A percentile compares a stretch with the other conserved stretches of the same genome.
Evolutionary conservation across 2,888 invertebrate genomes (phyloP).

Genomic region (Shargacucullia verbasci): DNA sequence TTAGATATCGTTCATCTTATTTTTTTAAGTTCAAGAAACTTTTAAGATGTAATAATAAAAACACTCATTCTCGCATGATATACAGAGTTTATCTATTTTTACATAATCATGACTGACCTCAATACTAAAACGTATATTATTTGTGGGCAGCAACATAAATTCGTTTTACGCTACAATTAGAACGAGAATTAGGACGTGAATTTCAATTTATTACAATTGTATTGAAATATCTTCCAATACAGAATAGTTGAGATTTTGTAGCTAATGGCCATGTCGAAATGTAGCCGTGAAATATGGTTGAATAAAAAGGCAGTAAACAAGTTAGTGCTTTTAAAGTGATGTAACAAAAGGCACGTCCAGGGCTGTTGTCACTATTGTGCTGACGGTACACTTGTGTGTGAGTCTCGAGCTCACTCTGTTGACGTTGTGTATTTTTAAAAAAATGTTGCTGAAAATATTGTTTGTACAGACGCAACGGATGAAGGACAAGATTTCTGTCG

Average conservation of each 20-base stretch:
- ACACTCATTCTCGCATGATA: slow-evolving; percentile 30
- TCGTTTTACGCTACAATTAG: slow-evolving; percentile 52
- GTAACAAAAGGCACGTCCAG: slow-evolving; percentile 47
- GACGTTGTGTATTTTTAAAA: slow-evolving; percentile 25
- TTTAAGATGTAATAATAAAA: slow-evolving; percentile 27
- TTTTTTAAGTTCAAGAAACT: slow-evolving; percentile 24
- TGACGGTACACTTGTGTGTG: slow-evolving; percentile 24
- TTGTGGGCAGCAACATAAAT: slow-evolving; percentile 53
- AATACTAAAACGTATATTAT: slow-evolving; percentile 54
- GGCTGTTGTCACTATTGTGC: slow-evolving; percentile 44
- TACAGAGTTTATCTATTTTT: slow-evolving; percentile 55
- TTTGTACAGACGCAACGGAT: slow-evolving; percentile 17
- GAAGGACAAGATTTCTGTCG: slow-evolving; percentile 14
- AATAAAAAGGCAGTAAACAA: slow-evolving; percentile 48
- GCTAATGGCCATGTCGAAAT: slow-evolving; percentile 49
- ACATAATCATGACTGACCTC: slow-evolving; percentile 51
- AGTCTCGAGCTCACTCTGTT: slow-evolving; percentile 28
- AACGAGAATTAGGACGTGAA: slow-evolving; percentile 54
- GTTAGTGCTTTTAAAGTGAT: slow-evolving; percentile 45
- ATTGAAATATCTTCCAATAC: slow-evolving; percentile 47
- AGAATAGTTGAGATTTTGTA: slow-evolving; percentile 43
- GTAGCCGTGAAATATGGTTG: slow-evolving; percentile 43
- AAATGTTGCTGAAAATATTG: slow-evolving; percentile 24
- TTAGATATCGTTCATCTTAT: slow-evolving; percentile 7
- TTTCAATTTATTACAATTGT: slow-evolving; percentile 57